Evolutionary conservation across 2,113 vertebrate species (phyloP).

Genomic region (Vombatus ursinus): DNA sequence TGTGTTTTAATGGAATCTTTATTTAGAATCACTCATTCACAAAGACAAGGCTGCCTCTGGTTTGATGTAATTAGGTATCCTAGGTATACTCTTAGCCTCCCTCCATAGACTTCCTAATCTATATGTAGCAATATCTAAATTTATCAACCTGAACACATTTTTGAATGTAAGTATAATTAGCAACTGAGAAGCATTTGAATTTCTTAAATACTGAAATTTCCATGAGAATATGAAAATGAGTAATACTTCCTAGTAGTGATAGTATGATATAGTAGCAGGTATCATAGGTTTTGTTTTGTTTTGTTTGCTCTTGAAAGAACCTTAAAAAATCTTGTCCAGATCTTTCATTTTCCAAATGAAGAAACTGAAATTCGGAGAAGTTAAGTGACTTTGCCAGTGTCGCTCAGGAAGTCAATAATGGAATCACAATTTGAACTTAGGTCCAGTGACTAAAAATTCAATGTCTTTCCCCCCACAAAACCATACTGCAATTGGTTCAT

Average conservation of each 20-base stretch:
- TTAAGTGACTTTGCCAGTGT: background rate
- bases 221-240: background rate
- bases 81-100: background rate
- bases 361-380: background rate
- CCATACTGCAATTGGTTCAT: background rate
- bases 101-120: background rate
- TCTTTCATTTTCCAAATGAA: background rate
- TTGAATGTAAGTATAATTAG: background rate
- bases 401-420: background rate
- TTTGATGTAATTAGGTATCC: background rate
- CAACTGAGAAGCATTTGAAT: background rate
- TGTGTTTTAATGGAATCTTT: background rate
- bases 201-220: background rate
- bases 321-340: background rate
- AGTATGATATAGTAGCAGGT: background rate
- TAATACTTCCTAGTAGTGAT: background rate
- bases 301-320: background rate
- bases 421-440: background rate
- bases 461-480: background rate
- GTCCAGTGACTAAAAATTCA: background rate
- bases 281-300: background rate
- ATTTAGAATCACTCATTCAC: background rate
- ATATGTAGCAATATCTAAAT: conserved; percentile 34
- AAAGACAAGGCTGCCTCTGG: background rate
- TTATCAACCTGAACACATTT: background rate